A percentile compares a stretch with the other conserved stretches of the same genome.
Evolutionary conservation across 2,113 vertebrate species (phyloP).

Genomic region (Eidolon helvum): DNA sequence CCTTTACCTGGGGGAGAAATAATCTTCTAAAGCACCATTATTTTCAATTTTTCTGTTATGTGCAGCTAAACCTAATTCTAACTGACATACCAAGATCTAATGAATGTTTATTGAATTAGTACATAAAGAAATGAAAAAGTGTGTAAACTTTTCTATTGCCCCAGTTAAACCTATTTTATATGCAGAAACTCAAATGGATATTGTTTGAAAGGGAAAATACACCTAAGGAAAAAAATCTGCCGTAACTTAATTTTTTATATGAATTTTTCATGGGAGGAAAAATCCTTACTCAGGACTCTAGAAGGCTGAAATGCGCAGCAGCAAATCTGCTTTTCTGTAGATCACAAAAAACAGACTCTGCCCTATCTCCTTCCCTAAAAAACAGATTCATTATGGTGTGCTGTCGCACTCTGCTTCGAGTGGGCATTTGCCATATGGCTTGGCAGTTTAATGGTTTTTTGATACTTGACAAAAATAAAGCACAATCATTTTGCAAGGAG

Average conservation of each 20-base stretch:
- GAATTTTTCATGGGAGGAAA: constrained; percentile 67
- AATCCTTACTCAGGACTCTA: constrained; percentile 59
- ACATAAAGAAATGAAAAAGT: constrained; percentile 37
- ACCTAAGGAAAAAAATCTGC: constrained; percentile 33
- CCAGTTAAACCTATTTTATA: constrained; percentile 46
- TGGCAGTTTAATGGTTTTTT: constrained; percentile 60
- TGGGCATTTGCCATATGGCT: constrained; percentile 68
- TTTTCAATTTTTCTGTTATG: not conserved
- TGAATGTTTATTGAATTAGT: not conserved
- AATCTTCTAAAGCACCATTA: not conserved
- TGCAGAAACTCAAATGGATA: constrained; percentile 41
- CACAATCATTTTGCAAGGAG: constrained; percentile 63
- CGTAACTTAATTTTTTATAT: constrained; percentile 60
- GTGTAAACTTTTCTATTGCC: not conserved
- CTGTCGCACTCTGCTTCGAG: constrained; percentile 21
- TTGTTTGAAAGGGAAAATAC: constrained; percentile 49
- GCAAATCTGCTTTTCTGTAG: not conserved
- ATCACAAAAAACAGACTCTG: constrained; percentile 31
- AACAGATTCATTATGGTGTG: constrained; percentile 35
- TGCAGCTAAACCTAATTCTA: not conserved
- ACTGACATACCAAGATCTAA: not conserved
- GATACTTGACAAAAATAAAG: constrained; percentile 73
- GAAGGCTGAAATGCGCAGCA: not conserved
- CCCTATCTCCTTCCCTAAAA: not conserved
- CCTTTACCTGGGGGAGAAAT: not conserved